Conservation (phyloP, 2,888 invertebrate genomes). For the Cecidostiba fungosa region DNA sequence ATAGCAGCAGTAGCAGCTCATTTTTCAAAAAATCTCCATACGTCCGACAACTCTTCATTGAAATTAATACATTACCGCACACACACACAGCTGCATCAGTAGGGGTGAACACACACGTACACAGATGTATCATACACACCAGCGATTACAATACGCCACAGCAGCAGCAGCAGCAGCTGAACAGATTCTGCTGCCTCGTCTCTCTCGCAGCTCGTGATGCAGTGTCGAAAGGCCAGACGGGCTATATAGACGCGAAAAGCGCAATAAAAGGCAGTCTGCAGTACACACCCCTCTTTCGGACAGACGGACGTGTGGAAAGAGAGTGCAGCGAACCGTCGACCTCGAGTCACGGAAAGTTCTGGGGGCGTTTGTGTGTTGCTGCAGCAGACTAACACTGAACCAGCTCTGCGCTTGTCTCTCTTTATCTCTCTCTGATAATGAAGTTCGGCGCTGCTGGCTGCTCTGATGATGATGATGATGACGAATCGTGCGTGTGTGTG, state of each 20-base stretch:
- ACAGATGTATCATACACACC: not conserved
- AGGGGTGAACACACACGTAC: not conserved
- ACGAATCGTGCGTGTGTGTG: slow-evolving; percentile 15
- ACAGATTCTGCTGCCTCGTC: not conserved
- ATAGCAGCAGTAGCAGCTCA: not conserved
- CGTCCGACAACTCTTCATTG: not conserved
- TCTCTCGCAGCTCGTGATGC: not conserved
- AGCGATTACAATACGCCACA: not conserved
- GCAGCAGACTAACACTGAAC: not conserved
- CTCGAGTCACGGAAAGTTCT: not conserved
- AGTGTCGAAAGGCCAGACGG: slow-evolving; percentile 21
- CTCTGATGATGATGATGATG: slow-evolving; percentile 28
- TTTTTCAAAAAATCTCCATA: not conserved
- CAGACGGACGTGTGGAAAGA: not conserved
- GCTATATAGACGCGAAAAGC: slow-evolving; percentile 21
- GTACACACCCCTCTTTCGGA: slow-evolving; percentile 28
- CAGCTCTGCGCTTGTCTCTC: not conserved
- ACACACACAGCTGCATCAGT: not conserved
- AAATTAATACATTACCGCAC: slow-evolving; percentile 14
- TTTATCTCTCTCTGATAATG: not conserved
- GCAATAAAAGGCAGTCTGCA: slow-evolving; percentile 44
- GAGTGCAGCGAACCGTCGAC: slow-evolving; percentile 29
- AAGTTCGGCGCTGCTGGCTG: not conserved
- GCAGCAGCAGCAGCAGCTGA: slow-evolving; percentile 6
- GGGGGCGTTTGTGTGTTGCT: not conserved